A percentile compares a stretch with the other conserved stretches of the same genome.
Evolutionary conservation across 2,113 vertebrate genomes (phyloP).

Genomic region (Candoia aspera): DNA sequence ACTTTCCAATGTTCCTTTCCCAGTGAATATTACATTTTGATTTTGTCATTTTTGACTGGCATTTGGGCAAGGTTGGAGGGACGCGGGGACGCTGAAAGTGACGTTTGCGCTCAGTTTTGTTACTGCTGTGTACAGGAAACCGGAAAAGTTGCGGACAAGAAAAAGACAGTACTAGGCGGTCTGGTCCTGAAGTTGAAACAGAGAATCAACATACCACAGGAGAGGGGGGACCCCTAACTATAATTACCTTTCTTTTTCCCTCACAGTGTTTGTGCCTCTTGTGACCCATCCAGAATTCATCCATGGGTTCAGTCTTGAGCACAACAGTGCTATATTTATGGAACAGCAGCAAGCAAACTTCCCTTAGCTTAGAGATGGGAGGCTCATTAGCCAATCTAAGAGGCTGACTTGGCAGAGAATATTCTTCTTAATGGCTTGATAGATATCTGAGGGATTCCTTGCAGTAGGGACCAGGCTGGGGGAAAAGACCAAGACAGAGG

Average conservation of each 20-base stretch:
- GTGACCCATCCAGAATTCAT: background rate
- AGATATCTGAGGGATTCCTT: slow-evolving; percentile 65
- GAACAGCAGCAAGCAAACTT: slow-evolving; percentile 18
- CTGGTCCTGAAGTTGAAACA: background rate
- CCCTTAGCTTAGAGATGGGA: slow-evolving; percentile 47
- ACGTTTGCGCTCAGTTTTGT: background rate
- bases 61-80: background rate
- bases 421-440: slow-evolving; percentile 63
- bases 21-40: background rate
- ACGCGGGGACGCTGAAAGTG: background rate
- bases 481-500: background rate
- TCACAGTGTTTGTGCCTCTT: background rate
- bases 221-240: too few species aligned
- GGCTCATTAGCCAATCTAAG: slow-evolving; percentile 52
- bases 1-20: background rate
- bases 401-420: slow-evolving; percentile 50
- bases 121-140: background rate
- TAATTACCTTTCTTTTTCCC: too few species aligned
- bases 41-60: background rate
- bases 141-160: background rate
- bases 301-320: background rate
- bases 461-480: slow-evolving; percentile 41
- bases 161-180: background rate
- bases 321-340: slow-evolving; percentile 4
- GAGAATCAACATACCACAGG: too few species aligned